Evolutionary conservation across 2,797 vertebrate genomes (phyloP), one percentile per base, ranked within the genome.

Genomic region (Taeniopygia guttata): DNA sequence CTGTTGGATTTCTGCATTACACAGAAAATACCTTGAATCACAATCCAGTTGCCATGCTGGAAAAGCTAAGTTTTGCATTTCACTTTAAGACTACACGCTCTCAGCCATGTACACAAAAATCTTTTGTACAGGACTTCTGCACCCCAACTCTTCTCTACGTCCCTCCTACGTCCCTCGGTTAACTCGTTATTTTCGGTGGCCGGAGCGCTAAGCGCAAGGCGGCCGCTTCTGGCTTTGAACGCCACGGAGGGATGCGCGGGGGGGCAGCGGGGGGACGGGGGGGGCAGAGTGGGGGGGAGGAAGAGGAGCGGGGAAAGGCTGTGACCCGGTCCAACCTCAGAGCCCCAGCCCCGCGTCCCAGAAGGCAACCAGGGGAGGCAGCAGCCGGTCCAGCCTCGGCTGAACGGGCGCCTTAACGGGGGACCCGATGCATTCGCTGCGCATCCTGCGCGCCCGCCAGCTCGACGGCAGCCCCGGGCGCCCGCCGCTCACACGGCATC

Each of bases 121-220:
- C 87, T 74, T 96, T 97, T 94, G 92, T 96, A 93, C 92, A 83
- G 87, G 90, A 78, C 94, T 76, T 94, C 91, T 95, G 80, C 92
- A 94, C 83, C 93, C 76, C 89, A 92, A 92, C 83, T 95, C 89
- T 90, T 76, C 94, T 51, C 83, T 86, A 54, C 17, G 94, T 72
- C 79, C 69, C 55, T 95, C 95, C 89, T 96, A 94, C 95, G 93
- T 91, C 67, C 66, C 40, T 84, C 46, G 30, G 62, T 96, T 97
- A 96, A 96, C 82, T 94, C 96, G 85, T 91, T 95, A 93, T 96
- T 95, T 94, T 92, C 91, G 72, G 92, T 45, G 83, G 56, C 78
- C 86, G 89, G 87, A 66, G 76, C 23, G 81, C 85, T 36, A 67
- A 90, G 89, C 46, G 36, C 42, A 74, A 62, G 80, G 95, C 92